These are phyloP conservation scores for Sciurus vulgaris DNA, from an alignment of 2,797 vertebrate species.

Conservation along the genomic window DNA sequence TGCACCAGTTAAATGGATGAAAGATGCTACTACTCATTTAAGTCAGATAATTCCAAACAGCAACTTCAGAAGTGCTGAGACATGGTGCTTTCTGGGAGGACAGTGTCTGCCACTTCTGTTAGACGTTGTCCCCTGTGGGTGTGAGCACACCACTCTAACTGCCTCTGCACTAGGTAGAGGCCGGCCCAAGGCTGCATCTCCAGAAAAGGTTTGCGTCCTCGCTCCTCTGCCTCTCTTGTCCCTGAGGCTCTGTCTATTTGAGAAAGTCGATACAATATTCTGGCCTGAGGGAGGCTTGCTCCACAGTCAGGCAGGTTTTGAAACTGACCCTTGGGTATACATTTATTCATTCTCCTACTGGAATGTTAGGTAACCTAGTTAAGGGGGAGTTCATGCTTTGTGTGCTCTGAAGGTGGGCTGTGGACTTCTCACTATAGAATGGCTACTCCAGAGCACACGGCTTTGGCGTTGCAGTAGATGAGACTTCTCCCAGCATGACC, in stretches of 20 bases:
- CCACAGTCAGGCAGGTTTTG: background rate
- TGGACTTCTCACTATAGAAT: conserved; percentile 16
- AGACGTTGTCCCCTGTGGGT: background rate
- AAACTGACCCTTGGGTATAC: background rate
- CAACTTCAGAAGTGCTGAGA: background rate
- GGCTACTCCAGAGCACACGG: background rate
- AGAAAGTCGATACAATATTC: background rate
- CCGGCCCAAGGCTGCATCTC: background rate
- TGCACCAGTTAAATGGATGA: background rate
- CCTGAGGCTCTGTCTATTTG: background rate
- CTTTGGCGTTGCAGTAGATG: background rate
- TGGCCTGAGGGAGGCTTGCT: background rate
- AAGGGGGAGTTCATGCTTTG: background rate
- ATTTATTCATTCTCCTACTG: background rate
- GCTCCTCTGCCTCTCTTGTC: background rate
- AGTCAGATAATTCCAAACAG: background rate
- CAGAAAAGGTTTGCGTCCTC: background rate
- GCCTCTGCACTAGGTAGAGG: background rate
- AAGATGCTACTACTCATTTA: background rate
- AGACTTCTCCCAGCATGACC: background rate
- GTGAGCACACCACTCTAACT: background rate
- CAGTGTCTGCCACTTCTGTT: background rate
- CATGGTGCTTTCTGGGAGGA: background rate
- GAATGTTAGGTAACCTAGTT: background rate
- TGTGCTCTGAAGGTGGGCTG: background rate